Base-by-base conservation (phyloP, 2,888 invertebrate genomes). In the Orthonychiurus folsomi region DNA sequence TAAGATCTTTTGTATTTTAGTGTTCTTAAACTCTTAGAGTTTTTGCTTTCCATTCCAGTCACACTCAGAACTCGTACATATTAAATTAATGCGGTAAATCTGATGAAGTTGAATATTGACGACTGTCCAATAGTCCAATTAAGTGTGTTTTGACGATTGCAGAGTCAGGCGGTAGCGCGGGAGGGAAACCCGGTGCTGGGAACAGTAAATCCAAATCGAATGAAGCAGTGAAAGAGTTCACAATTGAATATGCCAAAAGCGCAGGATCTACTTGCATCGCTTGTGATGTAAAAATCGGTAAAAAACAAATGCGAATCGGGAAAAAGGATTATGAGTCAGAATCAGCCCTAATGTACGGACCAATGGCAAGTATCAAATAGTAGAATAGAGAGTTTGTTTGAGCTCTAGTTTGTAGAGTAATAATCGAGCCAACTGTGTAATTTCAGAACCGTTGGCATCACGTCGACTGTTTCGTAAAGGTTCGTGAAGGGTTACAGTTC, bases 221-320 rank as follows among this genome's bases (percentile, higher is more conserved):
- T 15, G 50, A 2, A 18, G 50, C 53, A 18, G 54, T 83, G 1
- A 82, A 83, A 66, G 86, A 93, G 76, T 94, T 85, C 75, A 77
- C 77, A 3, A 81, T 90, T 18, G 93, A 93, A 75, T 92, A 93
- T 78, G 85, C 95, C 0, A 93, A 92, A 76, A 90, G 90, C 1
- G 85, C 85, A 67, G 80, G 89, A 59, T 86, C 93, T 27, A 80
- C 80, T 18, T 96, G 95, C 75, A 80, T 84, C 63, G 89, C 86
- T 0, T 96, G 95, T 78, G 87, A 90, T 68, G 85, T 86, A 63
- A 89, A 87, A 74, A 93, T 96, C 73, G 79, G 83, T 63, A 90
- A 92, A 81, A 85, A 81, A 76, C 84, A 83, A 73, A 79, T 93
- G 2, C n/a, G n/a, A n/a, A n/a, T n/a, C n/a, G n/a, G n/a, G n/a